These are phyloP conservation scores for Eilema griseolum DNA, from an alignment of 2,888 invertebrate genomes.

Conservation along the genomic window DNA sequence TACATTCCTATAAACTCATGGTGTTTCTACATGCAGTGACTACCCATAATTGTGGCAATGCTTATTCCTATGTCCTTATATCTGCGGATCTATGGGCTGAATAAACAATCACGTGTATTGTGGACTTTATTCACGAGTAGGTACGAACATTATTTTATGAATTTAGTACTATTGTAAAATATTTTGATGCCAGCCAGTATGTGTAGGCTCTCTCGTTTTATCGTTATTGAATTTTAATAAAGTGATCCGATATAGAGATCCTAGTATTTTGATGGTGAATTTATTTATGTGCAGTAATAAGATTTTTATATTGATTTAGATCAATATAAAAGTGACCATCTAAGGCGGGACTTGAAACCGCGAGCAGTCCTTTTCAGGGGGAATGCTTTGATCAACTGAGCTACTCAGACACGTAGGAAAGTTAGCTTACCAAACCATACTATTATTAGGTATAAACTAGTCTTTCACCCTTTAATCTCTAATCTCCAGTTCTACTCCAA, in stretches of 20 bases:
- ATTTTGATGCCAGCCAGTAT: constrained; percentile 46
- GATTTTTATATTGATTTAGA: no score
- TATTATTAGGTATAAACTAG: no score
- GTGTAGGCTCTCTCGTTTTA: constrained; percentile 41
- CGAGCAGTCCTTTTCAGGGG: no score
- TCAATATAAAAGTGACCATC: no score
- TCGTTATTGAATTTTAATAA: constrained; percentile 47
- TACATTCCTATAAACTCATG: constrained; percentile 20
- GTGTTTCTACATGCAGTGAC: constrained; percentile 30
- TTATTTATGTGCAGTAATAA: not conserved
- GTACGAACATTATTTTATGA: constrained; percentile 51
- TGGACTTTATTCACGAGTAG: constrained; percentile 47
- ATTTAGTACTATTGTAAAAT: constrained; percentile 59
- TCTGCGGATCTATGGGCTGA: constrained; percentile 52
- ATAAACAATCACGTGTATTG: constrained; percentile 53
- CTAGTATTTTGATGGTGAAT: not conserved
- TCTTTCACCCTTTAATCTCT: no score
- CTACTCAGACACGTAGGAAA: no score
- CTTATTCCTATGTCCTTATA: constrained; percentile 35
- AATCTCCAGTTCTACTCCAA: no score
- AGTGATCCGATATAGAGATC: constrained; percentile 20
- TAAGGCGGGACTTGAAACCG: no score
- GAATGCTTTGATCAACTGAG: no score
- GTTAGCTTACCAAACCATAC: no score
- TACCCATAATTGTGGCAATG: constrained; percentile 45